Base-by-base conservation (phyloP, 2,888 invertebrate genomes). In the Morpho helenor region DNA sequence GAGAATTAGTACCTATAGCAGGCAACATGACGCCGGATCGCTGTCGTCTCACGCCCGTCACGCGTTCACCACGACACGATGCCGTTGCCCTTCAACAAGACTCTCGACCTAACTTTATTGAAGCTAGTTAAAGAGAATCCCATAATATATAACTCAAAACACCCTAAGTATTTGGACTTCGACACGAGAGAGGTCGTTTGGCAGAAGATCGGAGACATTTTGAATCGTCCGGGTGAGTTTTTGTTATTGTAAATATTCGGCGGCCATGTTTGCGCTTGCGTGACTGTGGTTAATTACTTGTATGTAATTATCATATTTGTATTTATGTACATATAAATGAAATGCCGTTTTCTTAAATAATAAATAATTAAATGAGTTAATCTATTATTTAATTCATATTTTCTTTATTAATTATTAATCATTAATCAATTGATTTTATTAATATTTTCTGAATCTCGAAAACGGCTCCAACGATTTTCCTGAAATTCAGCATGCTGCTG, bases 181-280 rank as follows among this genome's bases (percentile, higher is more conserved):
- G 82, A 88, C 56, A 69, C 77, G 0, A 74, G 85, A 42, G 87
- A 87, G 68, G 82, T 84, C 0, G 70, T 81, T 41, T 89, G 89
- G 89, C 84, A 85, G 67, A 84, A 82, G 65, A 89, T 89, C 39
- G 87, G 86, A 7, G 87, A 87, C 50, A 62, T 69, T 0, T 60
- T 89, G 31, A 75, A 74, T 56, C 76, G 82, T 52, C 84, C 88
- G 42, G 82, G 87, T 87, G 65, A 80, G 81, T 79, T 65, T 40
- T 22, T 9, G 31, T 56, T 49, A 56, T 51, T 23, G 41, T 48
- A 16, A 53, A 48, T 48, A 50, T 23, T 39, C 2, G 44, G 43
- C 44, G 44, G 55, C 55, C 55, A 55, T 55, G 8, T 55, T 55
- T 23, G 42, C 55, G 49, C 31, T 10, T 55, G 39, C 49, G 55